Base-by-base conservation (phyloP, 2,888 invertebrate species). In the Mythimna ferrago region DNA sequence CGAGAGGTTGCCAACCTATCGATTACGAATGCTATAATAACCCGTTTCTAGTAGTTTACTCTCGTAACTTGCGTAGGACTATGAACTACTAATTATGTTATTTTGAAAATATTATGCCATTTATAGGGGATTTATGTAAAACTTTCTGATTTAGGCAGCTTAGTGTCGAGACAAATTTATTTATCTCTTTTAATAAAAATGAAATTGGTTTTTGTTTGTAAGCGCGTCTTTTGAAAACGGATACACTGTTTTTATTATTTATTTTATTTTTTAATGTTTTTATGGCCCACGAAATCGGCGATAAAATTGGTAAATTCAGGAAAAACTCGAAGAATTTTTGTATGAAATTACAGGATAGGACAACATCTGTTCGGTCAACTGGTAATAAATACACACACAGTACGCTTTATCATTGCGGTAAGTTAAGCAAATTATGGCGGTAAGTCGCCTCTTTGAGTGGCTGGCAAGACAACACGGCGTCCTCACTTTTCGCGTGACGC, bases 21-120 rank as follows among this genome's bases (percentile, higher is more conserved):
- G 80, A 63, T 78, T 68, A 66, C 78, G 66, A 78, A 82, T 72
- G 68, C 80, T 41, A 82, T 73, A 80, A 80, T 72, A 80, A 80
- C 80, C 82, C 65, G 80, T 80, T 79, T 82, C 78, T 66, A 48
- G 65, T 54, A 82, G 82, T 82, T 51, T 65, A 72, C 62, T 71
- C 77, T 81, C 67, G 51, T 82, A 82, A 78, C 66, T 69, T 66
- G 66, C 82, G 68, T 66, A 82, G 80, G 80, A 82, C 82, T 78
- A 80, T 80, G 80, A 80, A 80, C 80, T 78, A 76, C 57, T 81
- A 76, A 81, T 80, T 56, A 66, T 69, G 57, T 77, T 77, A 67
- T 77, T 67, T 26, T 67, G 64, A 75, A 80, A 64, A 80, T 66
- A 64, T 32, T 32, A 10, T 21, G 16, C 38, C 48, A 58, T 72